A percentile compares a stretch with the other conserved stretches of the same genome.
These are phyloP conservation scores for Drosophila navojoa DNA, from an alignment of 1,140 invertebrate genomes.

Conservation along the genomic window DNA sequence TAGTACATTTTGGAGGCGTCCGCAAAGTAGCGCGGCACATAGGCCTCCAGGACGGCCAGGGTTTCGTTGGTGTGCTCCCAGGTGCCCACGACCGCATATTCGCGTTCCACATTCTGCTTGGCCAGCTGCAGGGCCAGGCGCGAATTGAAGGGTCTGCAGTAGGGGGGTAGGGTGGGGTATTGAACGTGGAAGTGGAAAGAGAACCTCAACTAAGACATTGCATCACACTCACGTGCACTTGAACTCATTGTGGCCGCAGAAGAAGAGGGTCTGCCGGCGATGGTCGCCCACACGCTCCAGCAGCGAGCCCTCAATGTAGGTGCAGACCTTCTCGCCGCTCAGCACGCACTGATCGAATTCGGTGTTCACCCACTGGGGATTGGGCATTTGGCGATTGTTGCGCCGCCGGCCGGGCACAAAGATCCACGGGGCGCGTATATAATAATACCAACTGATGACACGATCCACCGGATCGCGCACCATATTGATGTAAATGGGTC, in stretches of 20 bases:
- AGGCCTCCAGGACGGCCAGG: constrained; percentile 91
- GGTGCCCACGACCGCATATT: constrained; percentile 94
- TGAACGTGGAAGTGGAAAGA: background rate
- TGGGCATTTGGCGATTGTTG: constrained; percentile 91
- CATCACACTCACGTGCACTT: constrained; percentile 76
- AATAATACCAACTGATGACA: constrained; percentile 95
- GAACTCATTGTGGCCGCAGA: constrained; percentile 91
- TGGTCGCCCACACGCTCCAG: constrained; percentile 93
- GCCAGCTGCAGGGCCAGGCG: constrained; percentile 91
- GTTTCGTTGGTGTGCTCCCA: constrained; percentile 94
- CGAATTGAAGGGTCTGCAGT: constrained; percentile 91
- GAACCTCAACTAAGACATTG: background rate
- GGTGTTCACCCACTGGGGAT: constrained; percentile 91
- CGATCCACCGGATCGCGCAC: constrained; percentile 94
- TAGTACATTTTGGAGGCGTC: constrained; percentile 91
- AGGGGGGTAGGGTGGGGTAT: background rate
- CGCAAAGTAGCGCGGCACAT: constrained; percentile 92
- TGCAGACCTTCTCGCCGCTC: constrained; percentile 90
- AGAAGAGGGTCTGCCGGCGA: constrained; percentile 89
- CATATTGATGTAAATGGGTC: constrained; percentile 94
- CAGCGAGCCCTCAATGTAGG: constrained; percentile 91
- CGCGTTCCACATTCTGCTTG: constrained; percentile 91
- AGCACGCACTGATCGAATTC: constrained; percentile 93
- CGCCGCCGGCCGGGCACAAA: constrained; percentile 72
- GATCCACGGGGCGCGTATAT: constrained; percentile 90